Evolutionary conservation across 2,113 vertebrate genomes (phyloP).

Genomic region (Ranitomeya variabilis): DNA sequence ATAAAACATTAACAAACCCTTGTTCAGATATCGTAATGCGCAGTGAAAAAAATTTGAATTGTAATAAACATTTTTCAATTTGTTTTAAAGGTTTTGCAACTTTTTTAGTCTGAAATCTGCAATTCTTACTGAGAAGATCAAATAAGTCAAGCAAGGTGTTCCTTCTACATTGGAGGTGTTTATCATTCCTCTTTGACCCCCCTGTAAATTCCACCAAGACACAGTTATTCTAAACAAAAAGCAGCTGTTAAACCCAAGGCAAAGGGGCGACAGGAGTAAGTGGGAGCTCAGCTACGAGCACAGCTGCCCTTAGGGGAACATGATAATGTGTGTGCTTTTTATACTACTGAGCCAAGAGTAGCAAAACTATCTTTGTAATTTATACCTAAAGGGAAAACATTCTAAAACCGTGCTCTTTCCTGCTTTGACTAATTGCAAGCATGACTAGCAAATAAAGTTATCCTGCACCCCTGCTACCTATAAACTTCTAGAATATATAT

Average conservation of each 20-base stretch:
- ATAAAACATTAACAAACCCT: not conserved
- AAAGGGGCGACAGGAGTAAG: constrained; percentile 50
- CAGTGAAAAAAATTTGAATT: not conserved
- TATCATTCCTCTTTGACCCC: constrained; percentile 49
- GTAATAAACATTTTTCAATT: constrained; percentile 15
- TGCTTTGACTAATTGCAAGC: constrained; percentile 52
- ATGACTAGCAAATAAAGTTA: constrained; percentile 48
- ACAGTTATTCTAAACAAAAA: constrained; percentile 47
- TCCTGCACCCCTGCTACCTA: not conserved
- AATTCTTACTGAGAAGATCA: constrained; percentile 23
- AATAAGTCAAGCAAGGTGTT: constrained; percentile 32
- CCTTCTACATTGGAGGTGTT: not conserved
- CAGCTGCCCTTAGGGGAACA: constrained; percentile 44
- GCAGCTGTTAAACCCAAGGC: constrained; percentile 47
- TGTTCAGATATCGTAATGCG: not conserved
- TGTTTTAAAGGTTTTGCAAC: not conserved
- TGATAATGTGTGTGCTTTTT: constrained; percentile 34
- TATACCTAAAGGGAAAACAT: constrained; percentile 29
- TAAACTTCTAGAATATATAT: constrained; percentile 35
- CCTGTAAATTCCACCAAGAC: constrained; percentile 44
- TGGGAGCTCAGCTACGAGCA: constrained; percentile 40
- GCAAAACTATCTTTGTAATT: constrained; percentile 53
- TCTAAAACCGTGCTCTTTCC: constrained; percentile 48
- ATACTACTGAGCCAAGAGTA: constrained; percentile 44
- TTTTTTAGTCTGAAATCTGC: constrained; percentile 16